These are phyloP conservation scores for Xenops minutus DNA, from an alignment of 2,797 vertebrate genomes.

Conservation along the genomic window DNA sequence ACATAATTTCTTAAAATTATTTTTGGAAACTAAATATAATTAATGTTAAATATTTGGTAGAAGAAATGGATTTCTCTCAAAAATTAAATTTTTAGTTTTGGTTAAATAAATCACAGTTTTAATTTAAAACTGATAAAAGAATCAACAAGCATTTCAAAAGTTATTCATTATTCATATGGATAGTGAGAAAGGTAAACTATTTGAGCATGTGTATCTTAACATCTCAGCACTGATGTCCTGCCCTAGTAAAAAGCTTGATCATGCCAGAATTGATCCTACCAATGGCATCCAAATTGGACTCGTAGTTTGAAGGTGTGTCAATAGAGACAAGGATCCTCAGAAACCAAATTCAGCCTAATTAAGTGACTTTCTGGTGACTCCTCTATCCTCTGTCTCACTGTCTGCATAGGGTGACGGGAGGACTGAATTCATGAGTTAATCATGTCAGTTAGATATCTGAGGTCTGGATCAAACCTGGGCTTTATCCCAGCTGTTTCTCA, in stretches of 20 bases:
- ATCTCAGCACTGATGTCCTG: neutral
- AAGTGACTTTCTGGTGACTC: neutral
- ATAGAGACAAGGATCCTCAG: neutral
- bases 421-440: neutral
- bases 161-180: neutral
- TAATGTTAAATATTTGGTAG: neutral
- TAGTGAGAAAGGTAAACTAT: neutral
- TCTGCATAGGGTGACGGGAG: neutral
- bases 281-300: neutral
- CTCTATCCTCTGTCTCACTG: neutral
- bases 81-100: neutral
- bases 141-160: neutral
- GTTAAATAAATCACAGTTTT: neutral
- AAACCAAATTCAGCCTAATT: neutral
- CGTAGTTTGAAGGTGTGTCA: neutral
- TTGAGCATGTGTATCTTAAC: neutral
- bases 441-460: neutral
- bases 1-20: neutral
- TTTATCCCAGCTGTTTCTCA: neutral
- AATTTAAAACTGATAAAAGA: neutral
- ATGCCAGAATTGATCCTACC: neutral
- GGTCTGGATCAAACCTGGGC: neutral
- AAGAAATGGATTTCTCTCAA: neutral
- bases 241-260: neutral
- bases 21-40: neutral